Conservation (phyloP, 2,113 vertebrate species). For the Nyctereutes procyonoides region DNA sequence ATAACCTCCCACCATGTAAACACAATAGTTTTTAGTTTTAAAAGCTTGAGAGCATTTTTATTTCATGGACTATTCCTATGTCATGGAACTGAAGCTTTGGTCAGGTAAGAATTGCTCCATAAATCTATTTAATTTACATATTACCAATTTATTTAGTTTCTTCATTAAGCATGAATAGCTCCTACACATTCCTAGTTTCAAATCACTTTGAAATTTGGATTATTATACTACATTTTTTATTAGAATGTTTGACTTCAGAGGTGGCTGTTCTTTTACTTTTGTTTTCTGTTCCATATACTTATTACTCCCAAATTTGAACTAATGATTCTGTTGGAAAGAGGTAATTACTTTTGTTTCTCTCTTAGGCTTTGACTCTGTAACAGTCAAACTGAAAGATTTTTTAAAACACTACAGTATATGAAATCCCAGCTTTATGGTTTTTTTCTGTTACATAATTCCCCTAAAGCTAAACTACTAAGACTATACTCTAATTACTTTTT, state of each 20-base stretch:
- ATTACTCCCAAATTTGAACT: not conserved
- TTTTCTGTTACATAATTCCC: slow-evolving; percentile 44
- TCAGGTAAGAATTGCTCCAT: not conserved
- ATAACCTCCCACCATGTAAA: not conserved
- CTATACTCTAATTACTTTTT: slow-evolving; percentile 23
- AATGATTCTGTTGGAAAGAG: slow-evolving; percentile 19
- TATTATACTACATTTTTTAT: not conserved
- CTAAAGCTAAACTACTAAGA: slow-evolving; percentile 17
- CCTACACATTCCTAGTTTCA: slow-evolving; percentile 38
- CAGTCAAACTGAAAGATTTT: not conserved
- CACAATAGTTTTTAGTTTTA: not conserved
- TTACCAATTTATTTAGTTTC: not conserved
- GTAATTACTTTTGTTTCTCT: slow-evolving; percentile 38
- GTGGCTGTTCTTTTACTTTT: not conserved
- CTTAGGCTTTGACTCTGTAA: slow-evolving; percentile 28
- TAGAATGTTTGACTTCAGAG: not conserved
- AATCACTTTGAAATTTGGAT: slow-evolving; percentile 14
- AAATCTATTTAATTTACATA: slow-evolving; percentile 28
- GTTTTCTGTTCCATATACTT: not conserved
- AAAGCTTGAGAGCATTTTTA: slow-evolving; percentile 32
- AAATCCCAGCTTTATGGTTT: not conserved
- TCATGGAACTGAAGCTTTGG: not conserved
- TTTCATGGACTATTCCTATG: not conserved
- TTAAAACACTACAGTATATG: slow-evolving; percentile 47
- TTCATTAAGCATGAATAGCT: not conserved